Evolutionary conservation across 2,888 invertebrate species (phyloP), one percentile per base, ranked within the genome.

Genomic region (Rhopalosiphum nymphaeae): DNA sequence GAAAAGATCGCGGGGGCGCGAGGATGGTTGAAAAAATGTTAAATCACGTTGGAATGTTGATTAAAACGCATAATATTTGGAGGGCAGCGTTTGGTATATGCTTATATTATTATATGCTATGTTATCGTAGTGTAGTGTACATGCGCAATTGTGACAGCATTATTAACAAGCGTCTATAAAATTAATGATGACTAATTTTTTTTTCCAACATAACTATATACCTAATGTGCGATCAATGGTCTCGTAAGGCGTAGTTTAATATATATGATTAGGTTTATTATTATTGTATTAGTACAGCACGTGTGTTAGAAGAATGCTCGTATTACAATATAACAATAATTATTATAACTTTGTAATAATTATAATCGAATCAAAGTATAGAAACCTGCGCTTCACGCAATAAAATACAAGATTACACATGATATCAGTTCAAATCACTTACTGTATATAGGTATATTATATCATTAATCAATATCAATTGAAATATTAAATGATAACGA

Each of bases 41-140:
- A 94, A 94, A 94, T 94, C 94, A 94, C 86, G 91, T 91, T 94
- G 94, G 94, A 94, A 94, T 94, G 94, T 94, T 94, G 94, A 94
- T 94, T 94, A 94, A 94, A 94, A 94, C 85, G 94, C 94, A 94
- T 94, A 93, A 94, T 94, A 94, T 86, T 86, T 86, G 86, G 90
- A 42, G 78, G 49, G 85, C 56, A 78, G 46, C 36, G 42, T 36
- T 44, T 29, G 56, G 53, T 67, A n/a, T 90, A 49, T 49, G 36
- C 78, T 90, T 11, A 56, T 90, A 61, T 61, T 46, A 44, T 88
- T n/a, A 53, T 56, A 85, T 56, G 49, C n/a, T 84, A 46, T 92
- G 44, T 78, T 92, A 67, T 56, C 78, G 88, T 44, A 85, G 57
- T 57, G 9, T 29, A 78, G 85, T 49, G 44, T 67, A 86, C 21